Evolutionary conservation across 1,140 invertebrate species (phyloP).

Genomic region (Dinothrombium tinctorium): DNA sequence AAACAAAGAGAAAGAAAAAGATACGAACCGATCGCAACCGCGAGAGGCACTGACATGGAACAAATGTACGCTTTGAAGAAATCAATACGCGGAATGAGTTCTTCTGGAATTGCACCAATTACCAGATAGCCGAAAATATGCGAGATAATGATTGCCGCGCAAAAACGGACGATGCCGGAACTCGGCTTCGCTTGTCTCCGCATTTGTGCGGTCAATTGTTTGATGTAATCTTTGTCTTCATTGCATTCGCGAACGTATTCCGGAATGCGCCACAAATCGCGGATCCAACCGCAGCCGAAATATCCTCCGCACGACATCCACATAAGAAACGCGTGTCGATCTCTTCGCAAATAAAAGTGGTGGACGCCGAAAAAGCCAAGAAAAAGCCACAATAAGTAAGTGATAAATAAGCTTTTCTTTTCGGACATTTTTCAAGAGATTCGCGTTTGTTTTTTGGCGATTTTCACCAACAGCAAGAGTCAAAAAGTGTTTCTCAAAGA

Average conservation of each 20-base stretch:
- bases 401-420: slow-evolving; percentile 37
- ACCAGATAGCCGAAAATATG: slow-evolving; percentile 53
- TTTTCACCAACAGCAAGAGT: too few relatives aligned
- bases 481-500: too few relatives aligned
- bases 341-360: slow-evolving; percentile 64
- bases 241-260: slow-evolving; percentile 68
- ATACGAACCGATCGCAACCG: slow-evolving; percentile 41
- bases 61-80: slow-evolving; percentile 41
- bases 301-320: slow-evolving; percentile 64
- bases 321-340: slow-evolving; percentile 72
- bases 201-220: slow-evolving; percentile 36
- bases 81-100: slow-evolving; percentile 20
- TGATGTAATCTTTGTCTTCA: slow-evolving; percentile 40
- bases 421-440: too few relatives aligned
- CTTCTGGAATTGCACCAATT: slow-evolving; percentile 44
- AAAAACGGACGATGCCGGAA: slow-evolving; percentile 46
- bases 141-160: slow-evolving; percentile 46
- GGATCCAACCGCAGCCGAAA: slow-evolving; percentile 55
- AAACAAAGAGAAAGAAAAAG: too few relatives aligned
- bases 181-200: slow-evolving; percentile 41
- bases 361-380: slow-evolving; percentile 67
- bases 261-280: slow-evolving; percentile 60
- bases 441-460: too few relatives aligned
- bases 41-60: slow-evolving; percentile 39
- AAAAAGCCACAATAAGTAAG: slow-evolving; percentile 62